A percentile compares a stretch with the other conserved stretches of the same genome.
phyloP scores from a whole-genome alignment of 2,797 vertebrate genomes.

The Myiotriccus ornatus region DNA sequence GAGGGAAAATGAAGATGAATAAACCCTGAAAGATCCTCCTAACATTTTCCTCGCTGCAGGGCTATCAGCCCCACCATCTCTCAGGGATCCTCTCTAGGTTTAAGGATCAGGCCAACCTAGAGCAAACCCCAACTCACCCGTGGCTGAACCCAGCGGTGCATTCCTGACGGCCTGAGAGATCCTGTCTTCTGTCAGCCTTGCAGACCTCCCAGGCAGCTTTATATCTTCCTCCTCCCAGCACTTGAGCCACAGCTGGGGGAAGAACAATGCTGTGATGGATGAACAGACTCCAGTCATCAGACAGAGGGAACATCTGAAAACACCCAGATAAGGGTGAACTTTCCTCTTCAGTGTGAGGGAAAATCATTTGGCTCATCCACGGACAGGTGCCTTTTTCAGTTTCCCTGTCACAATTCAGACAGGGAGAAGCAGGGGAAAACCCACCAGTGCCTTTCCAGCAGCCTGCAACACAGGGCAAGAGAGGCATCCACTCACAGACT shows the following conservation, averaged over 20 bases:
- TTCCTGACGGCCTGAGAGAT: not conserved
- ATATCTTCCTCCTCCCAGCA: not conserved
- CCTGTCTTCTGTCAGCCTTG: not conserved
- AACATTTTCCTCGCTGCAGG: not conserved
- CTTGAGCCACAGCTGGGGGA: not conserved
- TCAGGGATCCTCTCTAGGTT: not conserved
- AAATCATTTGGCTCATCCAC: not conserved
- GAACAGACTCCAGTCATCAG: not conserved
- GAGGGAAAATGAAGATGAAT: not conserved
- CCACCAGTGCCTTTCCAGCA: not conserved
- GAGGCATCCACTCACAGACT: not conserved
- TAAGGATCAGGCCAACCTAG: not conserved
- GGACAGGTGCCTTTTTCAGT: not conserved
- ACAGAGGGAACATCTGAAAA: not conserved
- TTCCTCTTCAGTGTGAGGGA: not conserved
- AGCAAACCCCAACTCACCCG: not conserved
- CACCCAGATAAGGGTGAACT: not conserved
- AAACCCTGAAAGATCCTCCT: not conserved
- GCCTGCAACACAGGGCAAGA: not conserved
- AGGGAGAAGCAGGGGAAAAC: not conserved
- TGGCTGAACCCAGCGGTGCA: not conserved
- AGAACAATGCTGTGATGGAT: not conserved
- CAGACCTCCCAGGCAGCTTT: not conserved
- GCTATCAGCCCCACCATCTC: not conserved
- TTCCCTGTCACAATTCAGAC: not conserved